Conservation (phyloP, 1,140 invertebrate species). For the Muscidifurax raptorellus region DNA sequence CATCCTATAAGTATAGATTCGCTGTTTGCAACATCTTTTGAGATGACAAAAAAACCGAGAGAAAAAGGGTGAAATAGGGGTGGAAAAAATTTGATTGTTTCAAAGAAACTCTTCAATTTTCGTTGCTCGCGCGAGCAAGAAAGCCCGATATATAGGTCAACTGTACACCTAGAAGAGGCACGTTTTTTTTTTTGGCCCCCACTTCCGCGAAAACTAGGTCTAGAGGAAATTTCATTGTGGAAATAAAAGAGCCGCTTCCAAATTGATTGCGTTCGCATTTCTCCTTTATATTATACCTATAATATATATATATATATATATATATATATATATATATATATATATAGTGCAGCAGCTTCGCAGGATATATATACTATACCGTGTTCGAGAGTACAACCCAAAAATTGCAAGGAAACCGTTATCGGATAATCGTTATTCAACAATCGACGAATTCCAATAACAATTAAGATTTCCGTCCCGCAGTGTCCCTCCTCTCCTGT, state of each 20-base stretch:
- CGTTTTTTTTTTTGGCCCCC: not conserved
- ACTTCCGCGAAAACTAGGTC: not conserved
- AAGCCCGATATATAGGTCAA: constrained; percentile 22
- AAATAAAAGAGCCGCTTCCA: constrained; percentile 10
- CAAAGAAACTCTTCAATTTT: constrained; percentile 4
- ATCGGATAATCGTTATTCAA: too few species aligned
- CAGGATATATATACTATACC: too few species aligned
- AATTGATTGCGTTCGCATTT: constrained; percentile 16
- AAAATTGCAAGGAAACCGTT: not conserved
- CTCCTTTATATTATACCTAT: not conserved
- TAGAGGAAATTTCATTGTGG: constrained; percentile 16
- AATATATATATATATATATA: not conserved
- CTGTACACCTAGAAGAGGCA: not conserved
- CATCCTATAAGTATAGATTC: too few species aligned
- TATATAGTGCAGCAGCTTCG: too few species aligned
- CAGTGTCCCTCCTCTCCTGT: not conserved
- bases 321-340: too few species aligned
- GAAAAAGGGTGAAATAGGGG: not conserved
- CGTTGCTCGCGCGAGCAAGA: not conserved
- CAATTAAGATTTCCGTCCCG: not conserved
- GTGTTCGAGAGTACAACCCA: too few species aligned
- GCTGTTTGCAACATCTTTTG: not conserved
- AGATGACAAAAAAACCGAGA: not conserved
- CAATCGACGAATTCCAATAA: not conserved
- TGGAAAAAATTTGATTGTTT: constrained; percentile 8